Evolutionary conservation across 64 coral and sea anemone species (phyloP), one percentile per base, ranked within the genome.

Genomic region (Exaiptasia diaphana): DNA sequence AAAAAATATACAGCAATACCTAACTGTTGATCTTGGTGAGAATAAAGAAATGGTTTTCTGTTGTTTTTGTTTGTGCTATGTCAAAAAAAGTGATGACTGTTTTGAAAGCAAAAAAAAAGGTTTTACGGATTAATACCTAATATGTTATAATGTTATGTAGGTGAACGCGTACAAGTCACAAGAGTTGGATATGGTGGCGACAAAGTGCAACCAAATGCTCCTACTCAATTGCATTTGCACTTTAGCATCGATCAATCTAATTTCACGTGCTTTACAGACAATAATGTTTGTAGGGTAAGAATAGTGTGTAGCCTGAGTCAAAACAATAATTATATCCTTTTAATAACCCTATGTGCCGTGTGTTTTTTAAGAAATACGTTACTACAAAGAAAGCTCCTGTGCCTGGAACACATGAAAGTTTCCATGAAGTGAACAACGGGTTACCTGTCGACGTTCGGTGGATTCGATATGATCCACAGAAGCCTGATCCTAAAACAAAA

Each of bases 1-100:
- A 45, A 12, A 24, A 28, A 45, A 42, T 3, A 4, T n/a, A 27
- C 5, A 12, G 8, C 69, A 73, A 12, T 37, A 41, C 38, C 12
- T 73, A 39, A 73, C 68, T 43, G 68, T 45, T 24, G 68, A 73
- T 49, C 43, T 73, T 44, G 68, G 68, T 73, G 21, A 73, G 68
- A 12, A 52, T 12, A 12, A 52, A 52, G 10, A 52, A 52, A 52
- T 12, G 10, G 10, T 12, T 10, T 52, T 52, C 49, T 52, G 49
- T 12, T 52, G n/a, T 12, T n/a, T n/a, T 52, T 10, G 49, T 52
- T 52, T n/a, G n/a, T 12, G 10, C 10, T 12, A n/a, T 52, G 49
- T 52, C n/a, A 10, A 52, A n/a, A n/a, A 10, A 12, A 12, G 49
- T 52, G 49, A 12, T 52, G 10, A 52, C 10, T 12, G 49, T 52